Percentiles rank a stretch among this genome's conserved stretches.
These are phyloP conservation scores for Herpetotheres cachinnans DNA, from an alignment of 2,113 vertebrate genomes.

Conservation along the genomic window DNA sequence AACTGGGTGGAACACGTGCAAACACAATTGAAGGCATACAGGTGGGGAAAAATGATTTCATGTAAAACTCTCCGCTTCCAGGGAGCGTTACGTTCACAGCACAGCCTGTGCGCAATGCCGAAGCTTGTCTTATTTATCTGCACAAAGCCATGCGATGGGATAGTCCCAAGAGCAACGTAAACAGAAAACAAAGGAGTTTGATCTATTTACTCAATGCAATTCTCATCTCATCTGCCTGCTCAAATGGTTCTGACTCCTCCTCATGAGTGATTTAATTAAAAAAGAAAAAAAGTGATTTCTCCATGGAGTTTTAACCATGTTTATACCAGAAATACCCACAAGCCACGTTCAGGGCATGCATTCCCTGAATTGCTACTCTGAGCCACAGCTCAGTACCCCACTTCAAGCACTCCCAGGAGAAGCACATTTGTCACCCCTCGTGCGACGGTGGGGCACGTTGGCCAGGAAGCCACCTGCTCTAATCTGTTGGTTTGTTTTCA, in stretches of 20 bases:
- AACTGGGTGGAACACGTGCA: background rate
- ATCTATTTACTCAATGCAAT: background rate
- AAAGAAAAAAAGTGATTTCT: background rate
- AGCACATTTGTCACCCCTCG: rapidly evolving
- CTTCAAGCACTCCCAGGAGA: background rate
- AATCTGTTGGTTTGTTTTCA: background rate
- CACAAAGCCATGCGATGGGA: background rate
- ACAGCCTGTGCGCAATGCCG: background rate
- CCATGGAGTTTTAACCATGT: background rate
- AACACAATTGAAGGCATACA: background rate
- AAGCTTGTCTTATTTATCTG: background rate
- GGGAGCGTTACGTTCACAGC: background rate
- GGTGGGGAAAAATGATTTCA: background rate
- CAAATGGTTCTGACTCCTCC: background rate
- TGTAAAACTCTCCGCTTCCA: background rate
- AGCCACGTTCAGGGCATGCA: rapidly evolving
- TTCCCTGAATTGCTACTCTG: background rate
- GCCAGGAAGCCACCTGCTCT: background rate
- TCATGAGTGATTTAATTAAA: background rate
- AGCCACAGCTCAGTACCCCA: background rate
- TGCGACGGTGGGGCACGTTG: rapidly evolving
- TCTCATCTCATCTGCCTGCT: background rate
- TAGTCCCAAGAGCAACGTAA: rapidly evolving
- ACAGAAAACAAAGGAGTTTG: background rate
- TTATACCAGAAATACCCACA: background rate